Evolutionary conservation across 2,797 vertebrate species (phyloP).

Genomic region (Jordanella pulchra): DNA sequence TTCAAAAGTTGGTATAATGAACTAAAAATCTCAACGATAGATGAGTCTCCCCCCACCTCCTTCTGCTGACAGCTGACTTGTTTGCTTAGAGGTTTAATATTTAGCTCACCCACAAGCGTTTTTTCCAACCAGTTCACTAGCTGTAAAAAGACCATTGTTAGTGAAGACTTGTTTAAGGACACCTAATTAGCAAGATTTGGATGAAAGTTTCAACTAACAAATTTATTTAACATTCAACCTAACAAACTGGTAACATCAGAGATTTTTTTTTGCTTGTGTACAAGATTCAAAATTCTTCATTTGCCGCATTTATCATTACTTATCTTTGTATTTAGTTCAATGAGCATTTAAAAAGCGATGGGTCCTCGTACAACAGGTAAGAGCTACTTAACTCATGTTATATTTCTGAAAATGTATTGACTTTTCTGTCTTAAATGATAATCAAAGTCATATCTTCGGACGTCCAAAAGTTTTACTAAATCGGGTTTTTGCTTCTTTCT

Average conservation of each 20-base stretch:
- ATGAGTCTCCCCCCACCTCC: slow-evolving; percentile 38
- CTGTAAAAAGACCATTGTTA: slow-evolving; percentile 18
- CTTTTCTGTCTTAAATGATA: background rate
- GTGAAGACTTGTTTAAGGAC: slow-evolving; percentile 6
- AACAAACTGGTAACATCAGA: background rate
- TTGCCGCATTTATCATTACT: background rate
- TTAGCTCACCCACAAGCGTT: slow-evolving; percentile 54
- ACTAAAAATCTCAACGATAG: background rate
- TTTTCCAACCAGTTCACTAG: slow-evolving; percentile 24
- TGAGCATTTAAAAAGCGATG: slow-evolving; percentile 42
- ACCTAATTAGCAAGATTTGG: background rate
- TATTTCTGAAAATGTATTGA: background rate
- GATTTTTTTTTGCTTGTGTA: background rate
- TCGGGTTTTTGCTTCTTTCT: no score
- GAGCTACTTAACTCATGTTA: background rate
- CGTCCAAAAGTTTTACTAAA: no score
- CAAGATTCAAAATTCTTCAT: background rate
- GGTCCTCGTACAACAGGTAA: slow-evolving; percentile 68
- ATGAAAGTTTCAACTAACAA: background rate
- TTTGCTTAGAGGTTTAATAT: slow-evolving; percentile 74
- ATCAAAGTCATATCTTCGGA: background rate
- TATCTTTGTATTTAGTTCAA: background rate
- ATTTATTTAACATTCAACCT: no score
- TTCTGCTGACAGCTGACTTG: slow-evolving; percentile 40
- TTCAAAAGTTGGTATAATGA: background rate